Evolutionary conservation across 1,140 invertebrate genomes (phyloP).

Genomic region (Leguminivora glycinivorella): DNA sequence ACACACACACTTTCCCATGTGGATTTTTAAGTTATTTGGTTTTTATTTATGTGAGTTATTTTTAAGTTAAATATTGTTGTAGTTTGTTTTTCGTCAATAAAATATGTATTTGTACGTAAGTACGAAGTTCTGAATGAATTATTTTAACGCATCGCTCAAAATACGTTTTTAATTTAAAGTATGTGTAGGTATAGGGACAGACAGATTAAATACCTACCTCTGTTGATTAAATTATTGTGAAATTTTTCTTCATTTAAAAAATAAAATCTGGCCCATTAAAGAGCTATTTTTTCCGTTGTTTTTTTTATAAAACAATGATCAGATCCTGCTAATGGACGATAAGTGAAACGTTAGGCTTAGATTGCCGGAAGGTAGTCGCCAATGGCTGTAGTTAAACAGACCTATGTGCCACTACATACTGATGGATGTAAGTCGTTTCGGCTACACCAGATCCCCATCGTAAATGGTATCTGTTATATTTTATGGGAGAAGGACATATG

Average conservation of each 20-base stretch:
- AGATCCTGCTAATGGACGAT: constrained; percentile 7
- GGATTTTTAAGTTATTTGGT: too few relatives aligned
- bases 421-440: not conserved
- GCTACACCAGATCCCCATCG: not conserved
- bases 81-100: too few relatives aligned
- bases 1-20: too few relatives aligned
- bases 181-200: too few relatives aligned
- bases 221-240: too few relatives aligned
- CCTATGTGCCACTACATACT: not conserved
- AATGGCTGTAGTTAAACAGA: not conserved
- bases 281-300: not conserved
- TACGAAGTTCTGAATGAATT: too few relatives aligned
- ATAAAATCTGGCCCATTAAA: not conserved
- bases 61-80: too few relatives aligned
- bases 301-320: not conserved
- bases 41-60: too few relatives aligned
- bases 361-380: not conserved
- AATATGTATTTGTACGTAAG: too few relatives aligned
- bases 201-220: too few relatives aligned
- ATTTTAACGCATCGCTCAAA: too few relatives aligned
- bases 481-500: not conserved
- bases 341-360: constrained; percentile 1
- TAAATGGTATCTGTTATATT: not conserved
- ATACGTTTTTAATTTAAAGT: too few relatives aligned
- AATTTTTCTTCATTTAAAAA: not conserved